Percentiles rank a stretch among this genome's conserved stretches.
Conservation (phyloP, 2,113 vertebrate species). For the Antennarius striatus region DNA sequence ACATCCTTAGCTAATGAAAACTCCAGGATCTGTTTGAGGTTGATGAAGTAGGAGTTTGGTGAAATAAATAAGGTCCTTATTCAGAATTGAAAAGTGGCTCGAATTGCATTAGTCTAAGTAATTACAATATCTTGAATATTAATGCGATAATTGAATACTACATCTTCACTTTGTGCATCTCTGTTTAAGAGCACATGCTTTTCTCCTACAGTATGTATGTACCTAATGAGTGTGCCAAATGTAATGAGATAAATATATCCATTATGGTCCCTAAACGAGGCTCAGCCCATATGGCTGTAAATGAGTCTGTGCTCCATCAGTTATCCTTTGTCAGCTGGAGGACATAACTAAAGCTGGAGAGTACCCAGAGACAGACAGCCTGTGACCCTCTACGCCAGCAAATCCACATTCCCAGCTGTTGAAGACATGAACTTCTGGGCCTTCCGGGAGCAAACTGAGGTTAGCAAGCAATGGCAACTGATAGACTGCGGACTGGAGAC, state of each 20-base stretch:
- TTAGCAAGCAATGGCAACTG: slow-evolving; percentile 33
- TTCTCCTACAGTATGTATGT: slow-evolving; percentile 43
- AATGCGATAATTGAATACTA: too few relatives aligned
- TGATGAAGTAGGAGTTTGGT: too few relatives aligned
- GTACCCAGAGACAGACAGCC: slow-evolving; percentile 44
- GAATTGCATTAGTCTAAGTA: too few relatives aligned
- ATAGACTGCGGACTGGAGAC: slow-evolving; percentile 33
- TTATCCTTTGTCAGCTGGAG: slow-evolving; percentile 56
- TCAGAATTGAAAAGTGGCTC: too few relatives aligned
- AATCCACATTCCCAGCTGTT: slow-evolving; percentile 70
- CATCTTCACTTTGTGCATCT: neutral
- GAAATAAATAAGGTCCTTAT: too few relatives aligned
- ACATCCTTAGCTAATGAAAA: too few relatives aligned
- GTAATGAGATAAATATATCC: slow-evolving; percentile 79
- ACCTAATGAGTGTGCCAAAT: slow-evolving; percentile 65
- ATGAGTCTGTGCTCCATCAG: slow-evolving; percentile 72
- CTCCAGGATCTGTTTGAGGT: too few relatives aligned
- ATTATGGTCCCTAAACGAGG: slow-evolving; percentile 73
- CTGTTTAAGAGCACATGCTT: slow-evolving; percentile 28
- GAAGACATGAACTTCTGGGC: slow-evolving; percentile 35
- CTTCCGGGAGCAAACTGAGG: slow-evolving; percentile 56
- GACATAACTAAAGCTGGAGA: slow-evolving; percentile 46
- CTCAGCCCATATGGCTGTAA: slow-evolving; percentile 73
- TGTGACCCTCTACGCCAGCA: slow-evolving; percentile 48
- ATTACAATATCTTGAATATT: too few relatives aligned